Percentiles rank a stretch among this genome's conserved stretches.
Conservation (phyloP, 1,140 invertebrate species). For the Pachypeltis micranthus region DNA sequence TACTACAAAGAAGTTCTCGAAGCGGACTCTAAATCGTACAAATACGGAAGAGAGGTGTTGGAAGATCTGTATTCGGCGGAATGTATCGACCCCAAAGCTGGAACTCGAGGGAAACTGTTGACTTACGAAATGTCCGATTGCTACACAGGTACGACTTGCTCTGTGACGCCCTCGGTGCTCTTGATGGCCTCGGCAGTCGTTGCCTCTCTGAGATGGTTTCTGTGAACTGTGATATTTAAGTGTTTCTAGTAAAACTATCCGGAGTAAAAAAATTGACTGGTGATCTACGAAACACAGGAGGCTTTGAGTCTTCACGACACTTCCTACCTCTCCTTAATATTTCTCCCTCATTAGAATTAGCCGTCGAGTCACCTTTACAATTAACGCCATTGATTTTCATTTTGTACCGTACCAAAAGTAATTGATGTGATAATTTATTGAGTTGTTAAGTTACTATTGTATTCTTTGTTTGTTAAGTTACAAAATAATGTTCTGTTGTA, state of each 20-base stretch:
- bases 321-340: too few species aligned
- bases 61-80: not conserved
- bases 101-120: not conserved
- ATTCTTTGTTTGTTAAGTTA: too few species aligned
- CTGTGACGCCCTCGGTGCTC: not conserved
- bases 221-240: conserved; percentile 1
- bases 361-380: too few species aligned
- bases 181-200: not conserved
- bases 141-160: not conserved
- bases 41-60: not conserved
- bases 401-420: too few species aligned
- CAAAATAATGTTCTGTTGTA: too few species aligned
- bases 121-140: conserved; percentile 1
- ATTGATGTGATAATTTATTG: too few species aligned
- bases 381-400: too few species aligned
- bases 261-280: not conserved
- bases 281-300: not conserved
- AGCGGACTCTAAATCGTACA: not conserved
- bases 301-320: not conserved
- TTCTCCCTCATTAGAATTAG: too few species aligned
- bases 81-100: not conserved
- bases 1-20: conserved; percentile 2
- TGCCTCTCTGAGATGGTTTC: not conserved
- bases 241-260: too few species aligned
- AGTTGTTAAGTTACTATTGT: too few species aligned